Conservation (phyloP, 35 echinoderm and acorn worm genomes). For the Chiridota heheva region DNA sequence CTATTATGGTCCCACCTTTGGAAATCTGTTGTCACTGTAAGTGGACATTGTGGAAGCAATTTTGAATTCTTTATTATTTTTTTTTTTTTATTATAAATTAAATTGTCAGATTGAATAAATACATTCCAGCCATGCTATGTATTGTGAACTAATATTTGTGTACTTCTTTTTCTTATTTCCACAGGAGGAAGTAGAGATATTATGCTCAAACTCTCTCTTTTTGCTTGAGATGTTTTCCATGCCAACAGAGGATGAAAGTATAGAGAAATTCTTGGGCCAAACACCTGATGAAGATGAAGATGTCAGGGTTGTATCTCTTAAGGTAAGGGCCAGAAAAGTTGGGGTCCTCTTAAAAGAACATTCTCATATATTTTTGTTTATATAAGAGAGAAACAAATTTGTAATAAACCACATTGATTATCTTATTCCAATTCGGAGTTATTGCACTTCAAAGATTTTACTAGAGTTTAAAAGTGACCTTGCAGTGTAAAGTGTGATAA, state of each 20-base stretch:
- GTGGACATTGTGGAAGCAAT: no score
- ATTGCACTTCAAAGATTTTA: neutral
- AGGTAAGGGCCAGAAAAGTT: slow-evolving; percentile 28
- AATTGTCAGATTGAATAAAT: no score
- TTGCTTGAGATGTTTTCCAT: slow-evolving; percentile 78
- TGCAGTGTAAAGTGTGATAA: no score
- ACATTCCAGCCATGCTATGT: neutral
- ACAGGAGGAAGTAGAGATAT: slow-evolving; percentile 41
- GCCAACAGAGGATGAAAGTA: slow-evolving; percentile 78
- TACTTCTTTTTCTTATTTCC: neutral
- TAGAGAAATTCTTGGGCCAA: slow-evolving; percentile 65
- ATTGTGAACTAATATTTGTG: neutral
- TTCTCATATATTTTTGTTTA: neutral
- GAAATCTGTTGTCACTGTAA: no score
- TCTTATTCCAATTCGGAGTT: neutral
- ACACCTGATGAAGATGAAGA: slow-evolving; percentile 50
- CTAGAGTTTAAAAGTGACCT: no score
- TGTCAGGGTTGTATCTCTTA: slow-evolving; percentile 42
- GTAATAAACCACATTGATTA: neutral
- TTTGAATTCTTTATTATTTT: no score
- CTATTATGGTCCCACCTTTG: no score
- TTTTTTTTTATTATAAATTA: no score
- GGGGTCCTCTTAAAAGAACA: neutral
- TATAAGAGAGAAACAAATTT: neutral
- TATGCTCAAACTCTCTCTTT: slow-evolving; percentile 69